Evolutionary conservation across 2,113 vertebrate genomes (phyloP).

Genomic region (Leptosomus discolor): DNA sequence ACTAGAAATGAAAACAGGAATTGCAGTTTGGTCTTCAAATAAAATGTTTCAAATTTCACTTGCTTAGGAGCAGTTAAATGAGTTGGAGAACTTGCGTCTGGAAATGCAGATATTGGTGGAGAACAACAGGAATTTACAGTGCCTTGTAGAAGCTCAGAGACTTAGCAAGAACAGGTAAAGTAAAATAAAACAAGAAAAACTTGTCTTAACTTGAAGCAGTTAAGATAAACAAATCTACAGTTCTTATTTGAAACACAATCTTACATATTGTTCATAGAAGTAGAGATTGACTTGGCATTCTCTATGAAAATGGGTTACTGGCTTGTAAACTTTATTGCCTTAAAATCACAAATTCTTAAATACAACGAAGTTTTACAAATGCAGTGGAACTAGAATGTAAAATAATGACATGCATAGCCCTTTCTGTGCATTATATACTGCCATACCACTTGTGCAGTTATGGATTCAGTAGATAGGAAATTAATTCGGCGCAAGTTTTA

Average conservation of each 20-base stretch:
- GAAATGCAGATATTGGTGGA: constrained; percentile 85
- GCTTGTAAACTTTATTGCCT: not conserved
- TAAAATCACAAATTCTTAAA: not conserved
- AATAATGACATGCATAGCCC: not conserved
- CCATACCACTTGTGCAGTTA: not conserved
- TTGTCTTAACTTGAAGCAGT: not conserved
- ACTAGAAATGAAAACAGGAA: not conserved
- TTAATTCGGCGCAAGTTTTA: not conserved
- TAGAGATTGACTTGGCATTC: not conserved
- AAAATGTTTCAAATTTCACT: not conserved
- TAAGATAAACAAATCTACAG: not conserved
- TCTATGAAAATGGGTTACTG: not conserved
- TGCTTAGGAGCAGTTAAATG: constrained; percentile 81
- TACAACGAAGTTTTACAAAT: not conserved
- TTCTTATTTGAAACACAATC: not conserved
- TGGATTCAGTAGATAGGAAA: not conserved
- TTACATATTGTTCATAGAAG: not conserved
- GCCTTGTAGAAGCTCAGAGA: constrained; percentile 60
- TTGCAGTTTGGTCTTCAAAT: not conserved
- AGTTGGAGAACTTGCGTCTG: constrained; percentile 80
- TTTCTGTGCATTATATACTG: not conserved
- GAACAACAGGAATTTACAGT: constrained; percentile 81
- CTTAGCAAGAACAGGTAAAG: constrained; percentile 61
- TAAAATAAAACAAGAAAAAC: not conserved
- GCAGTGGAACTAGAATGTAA: not conserved